Conservation (phyloP, 23 tunicate species). For the Ascidia mentula region DNA sequence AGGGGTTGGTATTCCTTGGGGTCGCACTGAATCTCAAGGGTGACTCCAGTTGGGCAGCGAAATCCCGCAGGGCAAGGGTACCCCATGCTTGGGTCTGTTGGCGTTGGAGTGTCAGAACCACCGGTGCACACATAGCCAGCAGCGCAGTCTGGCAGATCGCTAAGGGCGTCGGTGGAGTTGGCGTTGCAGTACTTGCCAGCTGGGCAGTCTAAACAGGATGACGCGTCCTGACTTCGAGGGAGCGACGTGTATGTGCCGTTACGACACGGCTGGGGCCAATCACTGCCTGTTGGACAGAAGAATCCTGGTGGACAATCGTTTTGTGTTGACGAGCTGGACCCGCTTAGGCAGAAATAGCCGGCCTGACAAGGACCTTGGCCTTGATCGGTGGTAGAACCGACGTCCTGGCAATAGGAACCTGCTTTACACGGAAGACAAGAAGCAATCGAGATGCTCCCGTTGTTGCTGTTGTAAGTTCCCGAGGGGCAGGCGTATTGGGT, state of each 20-base stretch:
- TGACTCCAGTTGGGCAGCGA: conserved; percentile 41
- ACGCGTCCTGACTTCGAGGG: conserved; percentile 8
- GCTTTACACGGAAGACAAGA: conserved; percentile 63
- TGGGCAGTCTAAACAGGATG: conserved; percentile 46
- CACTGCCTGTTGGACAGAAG: conserved; percentile 61
- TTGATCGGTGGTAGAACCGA: conserved; percentile 27
- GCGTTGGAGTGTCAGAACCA: conserved; percentile 71
- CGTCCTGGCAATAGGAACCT: conserved; percentile 55
- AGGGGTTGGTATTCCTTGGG: conserved; percentile 55
- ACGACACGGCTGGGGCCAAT: conserved; percentile 56
- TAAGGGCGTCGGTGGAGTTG: conserved; percentile 13
- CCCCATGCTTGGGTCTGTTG: conserved; percentile 51
- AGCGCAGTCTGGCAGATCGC: conserved; percentile 30
- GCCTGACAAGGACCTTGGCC: conserved; percentile 68
- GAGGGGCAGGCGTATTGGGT: conserved; percentile 48
- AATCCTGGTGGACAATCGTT: conserved; percentile 51
- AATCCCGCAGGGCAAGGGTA: conserved; percentile 79
- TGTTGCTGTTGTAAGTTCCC: conserved; percentile 76
- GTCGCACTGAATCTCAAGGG: conserved; percentile 19
- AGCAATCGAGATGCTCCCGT: conserved; percentile 9
- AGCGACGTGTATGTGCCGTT: conserved; percentile 50
- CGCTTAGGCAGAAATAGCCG: conserved; percentile 76
- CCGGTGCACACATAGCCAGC: conserved; percentile 78
- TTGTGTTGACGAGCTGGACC: conserved; percentile 38
- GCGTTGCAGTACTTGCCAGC: conserved; percentile 75